Percentiles rank a stretch among this genome's conserved stretches.
Evolutionary conservation across 2,113 vertebrate species (phyloP).

Genomic region (Vicugna pacos): DNA sequence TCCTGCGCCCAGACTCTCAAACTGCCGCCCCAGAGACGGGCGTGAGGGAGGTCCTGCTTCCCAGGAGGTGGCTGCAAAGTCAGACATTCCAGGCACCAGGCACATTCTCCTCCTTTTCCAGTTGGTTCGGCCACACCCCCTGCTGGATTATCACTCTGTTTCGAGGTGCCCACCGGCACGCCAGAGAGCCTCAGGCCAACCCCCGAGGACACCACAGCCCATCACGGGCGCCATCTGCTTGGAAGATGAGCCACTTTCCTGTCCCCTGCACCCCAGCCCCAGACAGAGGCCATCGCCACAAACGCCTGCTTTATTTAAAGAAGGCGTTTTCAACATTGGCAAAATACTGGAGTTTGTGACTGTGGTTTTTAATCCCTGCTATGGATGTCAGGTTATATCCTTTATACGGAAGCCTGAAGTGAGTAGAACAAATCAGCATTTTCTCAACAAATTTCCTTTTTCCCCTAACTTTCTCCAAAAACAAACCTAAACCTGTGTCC

Average conservation of each 20-base stretch:
- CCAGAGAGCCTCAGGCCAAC: neutral
- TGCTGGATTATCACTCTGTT: neutral
- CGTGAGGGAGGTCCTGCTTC: accelerated
- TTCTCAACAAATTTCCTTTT: neutral
- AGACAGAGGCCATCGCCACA: neutral
- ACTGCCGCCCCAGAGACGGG: neutral
- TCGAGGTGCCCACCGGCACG: neutral
- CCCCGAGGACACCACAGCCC: neutral
- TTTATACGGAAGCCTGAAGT: neutral
- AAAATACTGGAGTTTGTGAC: neutral
- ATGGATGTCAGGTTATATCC: accelerated
- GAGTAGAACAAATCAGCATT: neutral
- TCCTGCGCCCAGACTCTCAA: accelerated
- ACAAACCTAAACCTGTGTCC: neutral
- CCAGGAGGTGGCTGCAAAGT: too few species aligned
- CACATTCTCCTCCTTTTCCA: accelerated
- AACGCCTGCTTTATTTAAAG: neutral
- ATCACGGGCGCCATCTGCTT: too few species aligned
- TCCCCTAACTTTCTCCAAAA: neutral
- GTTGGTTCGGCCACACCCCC: neutral
- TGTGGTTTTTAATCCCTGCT: accelerated
- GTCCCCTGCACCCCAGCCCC: neutral
- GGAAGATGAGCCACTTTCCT: accelerated
- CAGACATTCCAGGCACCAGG: accelerated
- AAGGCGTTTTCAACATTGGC: neutral